Percentiles rank a stretch among this genome's conserved stretches.
These are phyloP conservation scores for Drosophila monieri DNA, from an alignment of 2,888 invertebrate genomes.

Conservation along the genomic window DNA sequence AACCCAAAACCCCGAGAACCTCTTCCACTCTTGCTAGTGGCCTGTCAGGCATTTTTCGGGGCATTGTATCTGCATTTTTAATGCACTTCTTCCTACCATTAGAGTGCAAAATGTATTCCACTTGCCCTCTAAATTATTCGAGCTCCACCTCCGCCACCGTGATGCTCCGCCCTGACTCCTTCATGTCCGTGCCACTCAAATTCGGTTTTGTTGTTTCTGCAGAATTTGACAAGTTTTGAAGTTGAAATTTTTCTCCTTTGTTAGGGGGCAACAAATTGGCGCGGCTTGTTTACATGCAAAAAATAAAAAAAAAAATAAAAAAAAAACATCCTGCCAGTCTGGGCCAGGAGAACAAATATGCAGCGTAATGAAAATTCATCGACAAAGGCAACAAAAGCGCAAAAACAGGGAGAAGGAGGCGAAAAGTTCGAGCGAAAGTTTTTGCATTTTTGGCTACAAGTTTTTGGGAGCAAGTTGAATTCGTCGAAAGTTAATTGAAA, in stretches of 20 bases:
- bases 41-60: constrained; percentile 39
- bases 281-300: constrained; percentile 69
- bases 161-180: not conserved
- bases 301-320: constrained; percentile 1
- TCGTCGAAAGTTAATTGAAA: constrained; percentile 71
- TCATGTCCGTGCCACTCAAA: constrained; percentile 37
- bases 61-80: constrained; percentile 74
- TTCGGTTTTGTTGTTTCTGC: constrained; percentile 38
- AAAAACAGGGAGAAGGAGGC: constrained; percentile 1
- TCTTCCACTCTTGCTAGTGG: not conserved
- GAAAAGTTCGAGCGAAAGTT: constrained; percentile 48
- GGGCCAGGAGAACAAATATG: constrained; percentile 58
- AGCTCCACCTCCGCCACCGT: not conserved
- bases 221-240: constrained; percentile 61
- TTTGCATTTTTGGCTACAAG: constrained; percentile 56
- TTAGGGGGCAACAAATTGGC: constrained; percentile 57
- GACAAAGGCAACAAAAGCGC: constrained; percentile 42
- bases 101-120: constrained; percentile 68
- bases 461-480: constrained; percentile 53
- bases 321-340: constrained; percentile 30
- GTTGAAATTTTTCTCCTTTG: constrained; percentile 32
- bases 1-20: not conserved
- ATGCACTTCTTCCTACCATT: constrained; percentile 64
- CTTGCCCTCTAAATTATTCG: constrained; percentile 40
- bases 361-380: constrained; percentile 75